Base-by-base conservation (phyloP, 2,888 invertebrate species). In the Onthophagus sagittarius region DNA sequence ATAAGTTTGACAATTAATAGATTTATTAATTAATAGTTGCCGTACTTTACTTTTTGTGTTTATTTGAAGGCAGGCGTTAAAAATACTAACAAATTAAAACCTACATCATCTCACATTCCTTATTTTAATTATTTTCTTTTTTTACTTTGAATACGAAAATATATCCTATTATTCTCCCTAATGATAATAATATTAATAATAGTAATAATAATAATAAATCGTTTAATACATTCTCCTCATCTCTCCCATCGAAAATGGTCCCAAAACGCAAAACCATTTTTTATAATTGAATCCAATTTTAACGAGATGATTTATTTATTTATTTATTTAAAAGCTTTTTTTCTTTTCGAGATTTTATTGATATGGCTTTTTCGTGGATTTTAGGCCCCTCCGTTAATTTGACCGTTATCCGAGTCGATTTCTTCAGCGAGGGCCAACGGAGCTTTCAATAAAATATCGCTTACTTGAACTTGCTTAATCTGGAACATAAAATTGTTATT, bases 381-480 rank as follows among this genome's bases (percentile, higher is more conserved):
- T 71, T 71, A 71, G 75, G 72, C 69, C 75, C 74, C 76, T 76
- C 75, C 76, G 63, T 77, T 77, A 69, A 74, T 63, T 63, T 62
- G 74, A 72, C 73, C 73, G 72, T 23, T 23, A 23, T 83, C 82
- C 71, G 77, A 75, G 72, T 81, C 81, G 72, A 80, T 74, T 71
- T 84, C 84, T 82, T 85, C 85, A 63, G 82, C 84, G 76, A 83
- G 79, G 71, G 85, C 85, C 75, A 85, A 77, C 62, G 85, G 85
- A 72, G 85, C 85, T 77, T 83, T 81, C 71, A 84, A 79, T 71
- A 83, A 77, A 74, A 83, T 79, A 78, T 84, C 84, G 77, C 82
- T 83, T 72, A 83, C 82, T 79, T 82, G 83, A 74, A 82, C 81
- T 75, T 80, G 80, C 79, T 80, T 84, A 85, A 81, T 82, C 85